phyloP scores from a whole-genome alignment of 2,113 vertebrate genomes.

The Pogona vitticeps region DNA sequence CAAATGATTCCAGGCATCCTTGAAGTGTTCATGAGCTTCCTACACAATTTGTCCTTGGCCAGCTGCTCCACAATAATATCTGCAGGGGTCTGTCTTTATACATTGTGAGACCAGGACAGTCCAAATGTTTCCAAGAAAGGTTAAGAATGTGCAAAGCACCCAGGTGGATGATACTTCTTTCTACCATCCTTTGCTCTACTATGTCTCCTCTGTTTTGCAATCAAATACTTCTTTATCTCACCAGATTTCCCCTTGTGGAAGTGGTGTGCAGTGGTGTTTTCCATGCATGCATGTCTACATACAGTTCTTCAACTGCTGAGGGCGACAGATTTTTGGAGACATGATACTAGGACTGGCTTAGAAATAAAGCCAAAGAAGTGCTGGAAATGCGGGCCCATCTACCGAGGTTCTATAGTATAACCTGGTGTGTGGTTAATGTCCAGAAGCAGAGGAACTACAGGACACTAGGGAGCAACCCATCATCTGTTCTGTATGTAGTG shows the following conservation, averaged over 20 bases:
- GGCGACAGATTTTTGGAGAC: neutral
- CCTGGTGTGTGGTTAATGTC: neutral
- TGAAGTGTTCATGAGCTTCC: too few species aligned
- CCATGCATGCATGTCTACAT: neutral
- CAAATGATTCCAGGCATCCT: neutral
- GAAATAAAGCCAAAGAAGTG: neutral
- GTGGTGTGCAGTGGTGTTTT: neutral
- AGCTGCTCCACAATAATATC: neutral
- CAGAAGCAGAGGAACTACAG: neutral
- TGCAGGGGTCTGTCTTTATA: neutral
- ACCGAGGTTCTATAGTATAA: neutral
- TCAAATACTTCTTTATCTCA: neutral
- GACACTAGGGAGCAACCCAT: neutral
- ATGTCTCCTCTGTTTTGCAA: neutral
- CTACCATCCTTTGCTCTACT: neutral
- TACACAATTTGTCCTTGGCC: neutral
- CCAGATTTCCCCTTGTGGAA: neutral
- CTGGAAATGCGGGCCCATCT: neutral
- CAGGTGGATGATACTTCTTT: neutral
- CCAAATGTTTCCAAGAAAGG: neutral
- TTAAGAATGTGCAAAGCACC: neutral
- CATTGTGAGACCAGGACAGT: neutral
- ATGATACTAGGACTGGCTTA: neutral
- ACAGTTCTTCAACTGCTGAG: neutral
- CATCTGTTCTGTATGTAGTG: neutral